Conservation (phyloP, 2,113 vertebrate species). For the Orycteropus afer region DNA sequence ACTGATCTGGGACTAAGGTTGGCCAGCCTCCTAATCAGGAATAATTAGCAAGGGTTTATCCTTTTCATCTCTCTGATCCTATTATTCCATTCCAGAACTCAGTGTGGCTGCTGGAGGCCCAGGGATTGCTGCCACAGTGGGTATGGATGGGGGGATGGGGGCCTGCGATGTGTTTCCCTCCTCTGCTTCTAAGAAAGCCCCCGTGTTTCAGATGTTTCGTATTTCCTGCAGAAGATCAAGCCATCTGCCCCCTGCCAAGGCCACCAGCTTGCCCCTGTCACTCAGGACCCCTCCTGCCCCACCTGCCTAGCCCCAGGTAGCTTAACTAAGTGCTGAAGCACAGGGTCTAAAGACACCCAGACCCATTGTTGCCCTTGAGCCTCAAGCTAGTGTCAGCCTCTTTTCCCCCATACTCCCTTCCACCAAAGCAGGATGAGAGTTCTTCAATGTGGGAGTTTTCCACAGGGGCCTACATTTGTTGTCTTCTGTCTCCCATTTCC, state of each 20-base stretch:
- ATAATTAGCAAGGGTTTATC: conserved; percentile 64
- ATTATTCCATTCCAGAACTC: conserved; percentile 56
- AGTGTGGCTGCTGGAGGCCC: not conserved
- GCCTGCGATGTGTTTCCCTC: not conserved
- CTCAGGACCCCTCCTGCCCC: not conserved
- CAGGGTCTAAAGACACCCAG: not conserved
- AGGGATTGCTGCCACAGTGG: not conserved
- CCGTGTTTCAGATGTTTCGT: not conserved
- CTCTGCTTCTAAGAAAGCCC: not conserved
- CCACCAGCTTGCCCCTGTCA: not conserved
- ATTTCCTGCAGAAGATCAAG: not conserved
- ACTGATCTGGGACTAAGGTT: not conserved
- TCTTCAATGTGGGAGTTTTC: conserved; percentile 1
- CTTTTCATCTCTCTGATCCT: conserved; percentile 70
- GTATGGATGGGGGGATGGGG: not conserved
- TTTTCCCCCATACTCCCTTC: not conserved
- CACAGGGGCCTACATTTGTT: not conserved
- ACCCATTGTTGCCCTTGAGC: not conserved
- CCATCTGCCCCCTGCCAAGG: not conserved
- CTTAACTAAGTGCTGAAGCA: not conserved
- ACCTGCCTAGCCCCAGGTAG: not conserved
- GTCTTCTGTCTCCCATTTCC: not conserved
- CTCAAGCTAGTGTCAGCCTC: not conserved
- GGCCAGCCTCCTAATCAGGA: conserved; percentile 68
- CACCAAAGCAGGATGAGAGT: not conserved